phyloP scores from a whole-genome alignment of 2,797 vertebrate species.

The Artibeus lituratus region DNA sequence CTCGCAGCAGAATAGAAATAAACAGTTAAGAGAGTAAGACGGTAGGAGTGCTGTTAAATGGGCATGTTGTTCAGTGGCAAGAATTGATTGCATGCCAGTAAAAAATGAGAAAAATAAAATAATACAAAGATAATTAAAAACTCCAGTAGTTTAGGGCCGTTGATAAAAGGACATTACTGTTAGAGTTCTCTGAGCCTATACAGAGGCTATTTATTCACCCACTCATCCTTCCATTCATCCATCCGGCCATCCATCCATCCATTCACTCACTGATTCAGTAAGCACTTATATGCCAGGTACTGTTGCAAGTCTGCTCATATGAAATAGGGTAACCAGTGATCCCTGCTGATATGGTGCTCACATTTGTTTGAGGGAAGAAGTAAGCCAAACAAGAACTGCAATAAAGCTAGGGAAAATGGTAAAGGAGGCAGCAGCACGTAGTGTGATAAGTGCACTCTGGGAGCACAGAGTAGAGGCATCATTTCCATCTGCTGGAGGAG shows the following conservation, averaged over 20 bases:
- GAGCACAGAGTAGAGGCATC: neutral
- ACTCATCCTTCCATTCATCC: neutral
- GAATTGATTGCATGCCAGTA: neutral
- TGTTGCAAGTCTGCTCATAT: neutral
- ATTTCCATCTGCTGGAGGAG: neutral
- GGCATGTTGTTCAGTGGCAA: neutral
- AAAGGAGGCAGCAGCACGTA: neutral
- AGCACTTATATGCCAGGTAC: neutral
- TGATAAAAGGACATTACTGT: neutral
- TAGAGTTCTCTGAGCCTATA: neutral
- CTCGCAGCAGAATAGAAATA: neutral
- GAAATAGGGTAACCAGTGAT: neutral
- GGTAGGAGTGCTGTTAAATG: neutral
- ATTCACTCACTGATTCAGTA: neutral
- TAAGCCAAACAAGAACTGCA: neutral
- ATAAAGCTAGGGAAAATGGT: neutral
- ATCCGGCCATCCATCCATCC: neutral
- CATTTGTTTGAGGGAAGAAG: neutral
- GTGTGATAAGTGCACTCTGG: neutral
- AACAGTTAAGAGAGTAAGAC: neutral
- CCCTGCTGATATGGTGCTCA: neutral
- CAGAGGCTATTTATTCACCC: neutral
- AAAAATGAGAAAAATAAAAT: neutral
- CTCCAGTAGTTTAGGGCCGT: neutral
- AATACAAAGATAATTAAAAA: neutral